Evolutionary conservation across 2,888 invertebrate genomes (phyloP).

Genomic region (Bombyx huttoni): DNA sequence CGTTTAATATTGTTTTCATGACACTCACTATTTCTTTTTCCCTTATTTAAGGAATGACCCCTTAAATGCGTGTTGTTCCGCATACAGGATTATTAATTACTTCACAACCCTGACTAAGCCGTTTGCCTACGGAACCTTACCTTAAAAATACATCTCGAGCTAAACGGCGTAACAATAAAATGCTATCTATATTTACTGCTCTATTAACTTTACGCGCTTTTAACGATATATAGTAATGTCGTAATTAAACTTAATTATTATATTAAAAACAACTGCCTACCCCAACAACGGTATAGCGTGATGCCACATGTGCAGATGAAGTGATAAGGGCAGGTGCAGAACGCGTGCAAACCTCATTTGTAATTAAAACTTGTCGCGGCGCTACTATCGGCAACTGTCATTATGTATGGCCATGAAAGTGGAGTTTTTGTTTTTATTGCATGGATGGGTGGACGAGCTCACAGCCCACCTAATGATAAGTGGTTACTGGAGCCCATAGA

Average conservation of each 20-base stretch:
- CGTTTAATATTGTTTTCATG: no score
- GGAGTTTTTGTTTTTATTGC: neutral
- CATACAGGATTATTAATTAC: no score
- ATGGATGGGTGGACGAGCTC: no score
- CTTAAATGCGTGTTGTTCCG: no score
- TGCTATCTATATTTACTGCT: neutral
- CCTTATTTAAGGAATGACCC: no score
- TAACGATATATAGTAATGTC: neutral
- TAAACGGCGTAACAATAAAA: neutral
- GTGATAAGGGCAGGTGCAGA: slow-evolving; percentile 13
- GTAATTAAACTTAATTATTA: neutral
- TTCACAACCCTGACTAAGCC: no score
- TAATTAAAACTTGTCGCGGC: slow-evolving; percentile 28
- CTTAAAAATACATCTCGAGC: no score
- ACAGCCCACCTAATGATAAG: no score
- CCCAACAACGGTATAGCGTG: neutral
- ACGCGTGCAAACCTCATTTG: slow-evolving; percentile 11
- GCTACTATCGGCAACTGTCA: slow-evolving; percentile 11
- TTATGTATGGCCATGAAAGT: slow-evolving; percentile 9
- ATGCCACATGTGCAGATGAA: neutral
- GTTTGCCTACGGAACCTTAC: no score
- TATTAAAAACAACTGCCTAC: neutral
- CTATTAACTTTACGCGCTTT: neutral
- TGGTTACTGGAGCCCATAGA: no score
- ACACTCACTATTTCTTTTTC: no score